These are phyloP conservation scores for Sterrhoptilus dennistouni DNA, from an alignment of 2,113 vertebrate genomes.

Conservation along the genomic window DNA sequence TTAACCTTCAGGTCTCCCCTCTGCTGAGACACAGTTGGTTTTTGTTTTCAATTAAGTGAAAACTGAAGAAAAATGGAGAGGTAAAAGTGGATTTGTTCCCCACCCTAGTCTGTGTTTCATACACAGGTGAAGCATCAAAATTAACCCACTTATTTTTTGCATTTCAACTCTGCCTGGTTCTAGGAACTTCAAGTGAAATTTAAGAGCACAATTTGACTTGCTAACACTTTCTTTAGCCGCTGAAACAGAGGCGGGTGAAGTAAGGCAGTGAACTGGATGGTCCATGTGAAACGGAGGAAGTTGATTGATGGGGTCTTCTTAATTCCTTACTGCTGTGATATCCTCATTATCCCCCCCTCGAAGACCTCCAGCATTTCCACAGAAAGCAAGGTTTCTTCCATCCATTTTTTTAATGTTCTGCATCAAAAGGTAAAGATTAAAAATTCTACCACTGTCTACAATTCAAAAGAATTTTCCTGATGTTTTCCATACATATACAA, in stretches of 20 bases:
- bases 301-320: background rate
- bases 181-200: background rate
- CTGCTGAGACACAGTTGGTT: conserved; percentile 67
- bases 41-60: conserved; percentile 66
- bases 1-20: conserved; percentile 63
- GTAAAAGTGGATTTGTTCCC: conserved; percentile 30
- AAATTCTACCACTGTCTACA: conserved; percentile 69
- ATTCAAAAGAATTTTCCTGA: conserved; percentile 66
- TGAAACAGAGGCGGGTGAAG: background rate
- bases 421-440: conserved; percentile 72
- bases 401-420: conserved; percentile 37
- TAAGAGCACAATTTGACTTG: background rate
- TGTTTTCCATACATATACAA: conserved; percentile 76
- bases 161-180: background rate
- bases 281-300: background rate
- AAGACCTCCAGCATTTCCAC: conserved; percentile 32
- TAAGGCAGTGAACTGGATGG: background rate
- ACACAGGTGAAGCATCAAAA: conserved; percentile 6
- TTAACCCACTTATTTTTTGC: background rate
- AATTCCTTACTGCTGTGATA: conserved; percentile 1
- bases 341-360: background rate
- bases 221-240: background rate
- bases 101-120: background rate
- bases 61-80: conserved; percentile 35
- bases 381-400: conserved; percentile 23